Base-by-base conservation (phyloP, 2,797 vertebrate genomes). In the Oryzias sinensis region DNA sequence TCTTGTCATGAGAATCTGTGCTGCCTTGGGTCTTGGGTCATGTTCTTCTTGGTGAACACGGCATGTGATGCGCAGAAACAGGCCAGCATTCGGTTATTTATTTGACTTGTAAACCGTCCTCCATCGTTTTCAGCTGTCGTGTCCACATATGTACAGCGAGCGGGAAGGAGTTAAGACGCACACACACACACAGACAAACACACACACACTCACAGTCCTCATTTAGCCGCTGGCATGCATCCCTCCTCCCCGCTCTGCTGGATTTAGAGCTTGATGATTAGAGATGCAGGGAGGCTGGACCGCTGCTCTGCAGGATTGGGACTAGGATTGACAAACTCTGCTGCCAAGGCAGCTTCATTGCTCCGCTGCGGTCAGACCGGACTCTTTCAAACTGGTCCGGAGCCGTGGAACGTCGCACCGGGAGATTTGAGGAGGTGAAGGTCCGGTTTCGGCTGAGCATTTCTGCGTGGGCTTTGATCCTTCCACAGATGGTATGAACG, bases 131-230 rank as follows among this genome's bases (percentile, higher is more conserved):
- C 33, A 37, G 33, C 33, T 37, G 33, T 45, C n/a, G 8, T 40
- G 56, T 74, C 81, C 81, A 79, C 68, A 7, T 41, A 77, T 53
- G 53, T 47, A 45, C 60, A 59, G 49, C 29, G 43, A 59, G 17
- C 18, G 55, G 81, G 84, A 82, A 76, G 83, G 82, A 83, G 82
- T 74, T 25, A 24, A 61, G 59, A 66, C 60, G 72, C 68, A 65
- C 52, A 53, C 66, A 52, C 43, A 55, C 18, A 68, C 47, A 67
- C n/a, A n/a, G n/a, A n/a, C n/a, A n/a, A n/a, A n/a, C 56, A 59
- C 59, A 53, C 56, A 11, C 20, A 18, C 29, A 29, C 18, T 24
- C 20, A 51, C 45, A 51, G 29, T 61, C 70, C 61, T 74, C 76
- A 68, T 82, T 75, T 78, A 81, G 82, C 81, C 68, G 46, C 59